Evolutionary conservation across 2,113 vertebrate genomes (phyloP).

Genomic region (Marmota flaviventris): DNA sequence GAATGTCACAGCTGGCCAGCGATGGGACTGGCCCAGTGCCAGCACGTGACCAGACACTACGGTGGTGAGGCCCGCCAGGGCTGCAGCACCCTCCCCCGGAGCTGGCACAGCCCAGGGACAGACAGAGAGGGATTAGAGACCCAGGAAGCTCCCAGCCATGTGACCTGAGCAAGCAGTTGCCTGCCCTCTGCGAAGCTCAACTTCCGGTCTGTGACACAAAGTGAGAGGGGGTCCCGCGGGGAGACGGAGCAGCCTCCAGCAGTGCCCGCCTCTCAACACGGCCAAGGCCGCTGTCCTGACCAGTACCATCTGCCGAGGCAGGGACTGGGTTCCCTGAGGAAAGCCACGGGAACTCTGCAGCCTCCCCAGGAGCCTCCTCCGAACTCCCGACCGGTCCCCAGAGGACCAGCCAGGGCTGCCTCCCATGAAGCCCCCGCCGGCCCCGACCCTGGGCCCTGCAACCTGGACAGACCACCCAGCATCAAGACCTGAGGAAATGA

Average conservation of each 20-base stretch:
- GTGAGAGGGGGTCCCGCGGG: rapidly evolving
- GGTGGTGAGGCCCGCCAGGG: background rate
- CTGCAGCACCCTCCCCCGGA: background rate
- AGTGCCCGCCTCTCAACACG: rapidly evolving
- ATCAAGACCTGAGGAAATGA: background rate
- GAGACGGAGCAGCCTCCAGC: background rate
- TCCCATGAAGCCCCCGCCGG: rapidly evolving
- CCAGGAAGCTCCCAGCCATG: rapidly evolving
- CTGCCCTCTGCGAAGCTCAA: background rate
- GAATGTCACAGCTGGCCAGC: background rate
- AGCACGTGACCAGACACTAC: background rate
- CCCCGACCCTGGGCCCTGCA: background rate
- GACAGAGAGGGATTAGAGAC: background rate
- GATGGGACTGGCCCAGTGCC: rapidly evolving
- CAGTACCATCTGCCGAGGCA: rapidly evolving
- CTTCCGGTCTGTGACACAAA: background rate
- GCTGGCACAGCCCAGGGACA: background rate
- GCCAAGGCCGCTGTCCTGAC: rapidly evolving
- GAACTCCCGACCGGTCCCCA: too few species aligned
- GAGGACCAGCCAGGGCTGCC: rapidly evolving
- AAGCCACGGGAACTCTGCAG: background rate
- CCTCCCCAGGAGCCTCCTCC: background rate
- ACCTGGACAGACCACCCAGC: background rate
- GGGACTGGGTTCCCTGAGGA: too few species aligned
- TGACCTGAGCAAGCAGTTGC: background rate